Conservation (phyloP, 1,140 invertebrate species). For the Wasmannia auropunctata region DNA sequence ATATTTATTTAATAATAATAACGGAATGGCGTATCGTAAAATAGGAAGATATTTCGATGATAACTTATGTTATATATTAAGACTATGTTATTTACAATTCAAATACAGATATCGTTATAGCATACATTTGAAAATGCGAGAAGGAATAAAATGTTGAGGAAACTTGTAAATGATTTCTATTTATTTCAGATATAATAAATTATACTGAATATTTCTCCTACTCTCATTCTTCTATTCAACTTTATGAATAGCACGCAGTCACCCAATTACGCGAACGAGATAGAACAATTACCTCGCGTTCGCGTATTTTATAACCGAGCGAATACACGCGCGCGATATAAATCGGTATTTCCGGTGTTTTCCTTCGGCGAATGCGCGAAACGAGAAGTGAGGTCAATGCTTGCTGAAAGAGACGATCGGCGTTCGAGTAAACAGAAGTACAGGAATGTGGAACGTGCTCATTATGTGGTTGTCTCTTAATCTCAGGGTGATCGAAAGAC, state of each 20-base stretch:
- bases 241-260: neutral
- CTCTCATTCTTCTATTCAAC: neutral
- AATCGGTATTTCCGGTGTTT: constrained; percentile 52
- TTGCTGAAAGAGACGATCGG: constrained; percentile 24
- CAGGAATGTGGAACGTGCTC: constrained; percentile 31
- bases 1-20: constrained; percentile 4
- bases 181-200: neutral
- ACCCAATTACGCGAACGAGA: constrained; percentile 16
- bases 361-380: constrained; percentile 38
- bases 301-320: neutral
- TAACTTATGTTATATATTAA: neutral
- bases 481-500: neutral
- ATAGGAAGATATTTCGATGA: neutral
- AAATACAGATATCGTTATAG: neutral
- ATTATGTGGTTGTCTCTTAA: constrained; percentile 25
- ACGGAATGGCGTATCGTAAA: neutral
- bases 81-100: neutral
- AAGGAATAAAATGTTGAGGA: neutral
- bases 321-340: constrained; percentile 10
- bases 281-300: constrained; percentile 20
- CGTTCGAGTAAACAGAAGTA: constrained; percentile 26
- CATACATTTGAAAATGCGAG: neutral
- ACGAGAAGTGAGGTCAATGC: constrained; percentile 49
- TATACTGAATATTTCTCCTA: neutral
- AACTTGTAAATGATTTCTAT: neutral